Evolutionary conservation across 1,140 invertebrate species (phyloP).

Genomic region (Caerostris darwini): DNA sequence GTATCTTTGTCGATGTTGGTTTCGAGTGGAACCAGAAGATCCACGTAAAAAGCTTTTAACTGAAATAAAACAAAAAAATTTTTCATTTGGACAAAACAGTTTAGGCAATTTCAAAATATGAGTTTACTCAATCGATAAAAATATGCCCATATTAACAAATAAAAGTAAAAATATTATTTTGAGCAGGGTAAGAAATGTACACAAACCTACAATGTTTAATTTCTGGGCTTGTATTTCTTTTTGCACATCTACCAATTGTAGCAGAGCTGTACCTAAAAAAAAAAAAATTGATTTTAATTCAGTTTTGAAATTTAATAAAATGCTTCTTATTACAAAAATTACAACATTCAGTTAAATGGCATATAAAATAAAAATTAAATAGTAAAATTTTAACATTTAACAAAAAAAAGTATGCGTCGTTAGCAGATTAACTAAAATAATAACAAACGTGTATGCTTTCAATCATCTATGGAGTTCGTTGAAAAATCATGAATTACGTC

Average conservation of each 20-base stretch:
- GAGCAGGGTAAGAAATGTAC: neutral
- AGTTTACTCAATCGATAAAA: too few species aligned
- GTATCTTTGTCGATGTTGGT: slow-evolving; percentile 96
- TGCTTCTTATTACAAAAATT: too few species aligned
- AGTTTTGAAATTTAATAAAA: neutral
- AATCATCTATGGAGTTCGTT: too few species aligned
- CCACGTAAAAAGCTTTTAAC: slow-evolving; percentile 96
- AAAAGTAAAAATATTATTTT: neutral
- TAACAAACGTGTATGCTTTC: too few species aligned
- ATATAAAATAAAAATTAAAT: too few species aligned
- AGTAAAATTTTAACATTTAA: too few species aligned
- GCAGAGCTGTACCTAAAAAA: slow-evolving; percentile 91
- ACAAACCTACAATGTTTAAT: slow-evolving; percentile 93
- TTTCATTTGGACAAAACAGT: neutral
- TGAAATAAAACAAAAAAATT: slow-evolving; percentile 82
- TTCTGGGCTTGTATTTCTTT: slow-evolving; percentile 95
- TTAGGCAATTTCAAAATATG: too few species aligned
- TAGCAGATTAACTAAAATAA: too few species aligned
- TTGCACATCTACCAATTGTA: slow-evolving; percentile 95
- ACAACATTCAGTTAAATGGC: too few species aligned
- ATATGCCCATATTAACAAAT: too few species aligned
- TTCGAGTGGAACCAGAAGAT: slow-evolving; percentile 93
- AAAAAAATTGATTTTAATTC: neutral
- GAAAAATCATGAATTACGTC: too few species aligned
- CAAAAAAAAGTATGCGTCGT: too few species aligned